Conservation (phyloP, 2,113 vertebrate species). For the Zosterops lateralis region DNA sequence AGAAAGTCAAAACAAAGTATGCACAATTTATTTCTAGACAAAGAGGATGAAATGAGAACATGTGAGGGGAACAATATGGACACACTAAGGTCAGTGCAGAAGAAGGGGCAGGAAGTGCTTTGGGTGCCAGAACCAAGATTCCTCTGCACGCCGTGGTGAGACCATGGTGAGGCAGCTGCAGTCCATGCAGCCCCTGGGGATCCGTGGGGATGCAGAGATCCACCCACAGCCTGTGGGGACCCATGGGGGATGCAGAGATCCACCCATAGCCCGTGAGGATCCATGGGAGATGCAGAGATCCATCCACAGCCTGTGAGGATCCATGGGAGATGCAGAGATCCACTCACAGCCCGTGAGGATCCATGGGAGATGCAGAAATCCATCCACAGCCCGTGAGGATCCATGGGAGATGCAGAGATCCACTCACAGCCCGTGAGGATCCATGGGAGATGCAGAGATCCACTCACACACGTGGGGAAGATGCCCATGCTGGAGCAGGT, state of each 20-base stretch:
- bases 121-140: rapidly evolving
- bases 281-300: neutral
- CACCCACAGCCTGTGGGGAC: too few relatives aligned
- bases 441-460: neutral
- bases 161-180: neutral
- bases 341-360: neutral
- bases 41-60: neutral
- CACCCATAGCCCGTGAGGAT: too few relatives aligned
- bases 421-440: neutral
- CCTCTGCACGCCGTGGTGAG: neutral
- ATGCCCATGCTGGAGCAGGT: rapidly evolving
- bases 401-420: neutral
- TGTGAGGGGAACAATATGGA: neutral
- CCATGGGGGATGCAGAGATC: neutral
- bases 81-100: too few relatives aligned
- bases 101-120: neutral
- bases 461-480: neutral
- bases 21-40: neutral
- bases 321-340: neutral
- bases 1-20: neutral
- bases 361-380: neutral
- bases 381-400: too few relatives aligned
- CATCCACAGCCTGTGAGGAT: too few relatives aligned
- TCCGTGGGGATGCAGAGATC: neutral
- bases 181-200: neutral